A percentile compares a stretch with the other conserved stretches of the same genome.
Evolutionary conservation across 2,113 vertebrate genomes (phyloP).

Genomic region (Caretta caretta): DNA sequence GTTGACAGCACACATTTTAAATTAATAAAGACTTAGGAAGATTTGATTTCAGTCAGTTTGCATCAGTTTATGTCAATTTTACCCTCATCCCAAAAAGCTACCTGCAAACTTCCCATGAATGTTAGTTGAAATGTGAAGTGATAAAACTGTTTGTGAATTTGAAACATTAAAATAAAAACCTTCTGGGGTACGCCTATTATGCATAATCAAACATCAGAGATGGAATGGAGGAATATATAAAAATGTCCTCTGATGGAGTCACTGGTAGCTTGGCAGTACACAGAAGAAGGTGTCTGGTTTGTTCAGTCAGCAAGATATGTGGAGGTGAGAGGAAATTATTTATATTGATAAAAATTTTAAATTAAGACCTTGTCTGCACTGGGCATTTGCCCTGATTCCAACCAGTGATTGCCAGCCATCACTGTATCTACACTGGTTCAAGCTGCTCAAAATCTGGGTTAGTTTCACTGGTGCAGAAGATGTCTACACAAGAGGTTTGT

Average conservation of each 20-base stretch:
- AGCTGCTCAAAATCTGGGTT: not conserved
- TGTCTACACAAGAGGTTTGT: not conserved
- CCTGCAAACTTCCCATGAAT: not conserved
- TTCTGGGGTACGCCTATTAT: conserved; percentile 11
- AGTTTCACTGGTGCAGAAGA: not conserved
- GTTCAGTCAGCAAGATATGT: not conserved
- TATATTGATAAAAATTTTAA: not conserved
- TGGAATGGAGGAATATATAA: not conserved
- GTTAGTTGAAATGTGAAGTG: conserved; percentile 31
- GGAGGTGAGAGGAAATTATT: not conserved
- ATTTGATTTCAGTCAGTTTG: not conserved
- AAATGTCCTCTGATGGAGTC: conserved; percentile 50
- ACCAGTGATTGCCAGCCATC: not conserved
- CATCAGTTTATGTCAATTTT: not conserved
- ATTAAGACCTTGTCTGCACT: not conserved
- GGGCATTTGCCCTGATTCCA: not conserved
- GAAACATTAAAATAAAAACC: not conserved
- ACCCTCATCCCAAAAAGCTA: conserved; percentile 17
- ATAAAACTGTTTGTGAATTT: conserved; percentile 5
- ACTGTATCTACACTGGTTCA: not conserved
- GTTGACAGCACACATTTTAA: not conserved
- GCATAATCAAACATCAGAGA: not conserved
- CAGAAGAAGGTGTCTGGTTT: not conserved
- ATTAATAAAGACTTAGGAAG: not conserved
- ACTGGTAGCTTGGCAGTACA: not conserved